A percentile compares a stretch with the other conserved stretches of the same genome.
Conservation (phyloP, 2,113 vertebrate genomes). For the Varanus komodoensis region DNA sequence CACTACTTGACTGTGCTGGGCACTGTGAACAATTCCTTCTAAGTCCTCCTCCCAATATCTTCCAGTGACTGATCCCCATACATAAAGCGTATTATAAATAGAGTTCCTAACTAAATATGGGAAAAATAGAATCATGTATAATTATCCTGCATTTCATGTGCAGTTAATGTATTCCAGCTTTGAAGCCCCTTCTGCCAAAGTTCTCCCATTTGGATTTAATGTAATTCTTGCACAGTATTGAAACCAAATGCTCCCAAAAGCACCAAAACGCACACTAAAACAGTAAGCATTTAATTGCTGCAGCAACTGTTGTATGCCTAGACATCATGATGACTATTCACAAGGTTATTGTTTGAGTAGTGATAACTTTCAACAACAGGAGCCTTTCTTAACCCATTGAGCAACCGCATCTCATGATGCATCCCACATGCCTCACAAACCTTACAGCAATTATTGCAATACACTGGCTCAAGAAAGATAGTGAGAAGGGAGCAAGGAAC, state of each 20-base stretch:
- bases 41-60: no score
- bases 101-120: neutral
- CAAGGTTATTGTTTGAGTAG: neutral
- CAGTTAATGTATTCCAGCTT: neutral
- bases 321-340: neutral
- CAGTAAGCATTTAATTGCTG: neutral
- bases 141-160: no score
- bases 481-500: neutral
- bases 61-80: no score
- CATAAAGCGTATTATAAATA: neutral
- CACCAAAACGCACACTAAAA: neutral
- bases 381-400: neutral
- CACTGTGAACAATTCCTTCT: no score
- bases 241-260: neutral
- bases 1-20: no score
- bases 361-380: neutral
- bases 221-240: neutral
- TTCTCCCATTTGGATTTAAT: neutral
- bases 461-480: neutral
- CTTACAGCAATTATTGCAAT: neutral
- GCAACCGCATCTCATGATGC: neutral
- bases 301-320: neutral
- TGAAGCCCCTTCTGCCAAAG: neutral
- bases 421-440: neutral
- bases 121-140: no score